phyloP scores from a whole-genome alignment of 2,113 vertebrate species.

The Girardinichthys multiradiatus region DNA sequence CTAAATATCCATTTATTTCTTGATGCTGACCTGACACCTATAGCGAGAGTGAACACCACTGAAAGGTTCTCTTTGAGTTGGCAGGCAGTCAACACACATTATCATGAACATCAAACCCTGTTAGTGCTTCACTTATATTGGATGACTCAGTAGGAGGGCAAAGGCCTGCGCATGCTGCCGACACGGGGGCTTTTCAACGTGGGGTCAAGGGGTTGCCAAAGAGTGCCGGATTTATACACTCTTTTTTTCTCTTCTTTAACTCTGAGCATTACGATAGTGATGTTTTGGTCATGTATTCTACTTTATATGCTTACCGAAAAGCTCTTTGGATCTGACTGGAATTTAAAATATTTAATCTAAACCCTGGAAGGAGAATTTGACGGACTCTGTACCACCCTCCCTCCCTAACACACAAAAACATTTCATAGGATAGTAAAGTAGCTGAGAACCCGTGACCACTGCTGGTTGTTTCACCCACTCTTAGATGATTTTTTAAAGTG shows the following conservation, averaged over 20 bases:
- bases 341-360: not conserved
- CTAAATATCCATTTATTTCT: slow-evolving; percentile 8
- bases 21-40: slow-evolving; percentile 8
- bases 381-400: not conserved
- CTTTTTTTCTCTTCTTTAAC: slow-evolving; percentile 13
- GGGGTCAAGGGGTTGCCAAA: slow-evolving; percentile 34
- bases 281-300: slow-evolving; percentile 23
- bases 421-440: slow-evolving; percentile 4
- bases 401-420: slow-evolving; percentile 4
- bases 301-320: slow-evolving; percentile 4
- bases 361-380: not conserved
- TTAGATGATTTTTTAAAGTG: slow-evolving; percentile 32
- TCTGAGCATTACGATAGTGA: not conserved
- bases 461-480: slow-evolving; percentile 35
- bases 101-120: slow-evolving; percentile 30
- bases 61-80: slow-evolving; percentile 46
- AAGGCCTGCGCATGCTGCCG: slow-evolving; percentile 34
- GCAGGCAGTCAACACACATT: slow-evolving; percentile 28
- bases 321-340: slow-evolving; percentile 1
- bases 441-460: slow-evolving; percentile 5
- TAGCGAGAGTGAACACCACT: slow-evolving; percentile 34
- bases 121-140: slow-evolving; percentile 34
- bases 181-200: slow-evolving; percentile 49
- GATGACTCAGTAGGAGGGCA: slow-evolving; percentile 57
- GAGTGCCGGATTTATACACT: slow-evolving; percentile 19